phyloP scores from a whole-genome alignment of 2,888 invertebrate species.

The Chalcis sispes region DNA sequence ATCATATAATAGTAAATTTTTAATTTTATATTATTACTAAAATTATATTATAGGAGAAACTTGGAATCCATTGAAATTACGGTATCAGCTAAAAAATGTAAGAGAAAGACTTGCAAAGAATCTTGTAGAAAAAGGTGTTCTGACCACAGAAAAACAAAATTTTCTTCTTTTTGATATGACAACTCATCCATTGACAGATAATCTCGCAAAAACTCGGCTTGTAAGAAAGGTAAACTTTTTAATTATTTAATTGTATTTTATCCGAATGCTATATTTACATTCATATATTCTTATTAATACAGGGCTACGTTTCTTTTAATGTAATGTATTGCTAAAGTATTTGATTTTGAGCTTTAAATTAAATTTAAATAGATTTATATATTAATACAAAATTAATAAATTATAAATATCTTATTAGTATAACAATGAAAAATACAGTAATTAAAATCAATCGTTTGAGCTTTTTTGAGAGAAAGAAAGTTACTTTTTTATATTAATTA shows the following conservation, averaged over 20 bases:
- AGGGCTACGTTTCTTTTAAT: constrained; percentile 9
- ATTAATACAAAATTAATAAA: too few species aligned
- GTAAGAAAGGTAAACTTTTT: constrained; percentile 89
- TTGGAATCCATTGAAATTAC: constrained; percentile 99
- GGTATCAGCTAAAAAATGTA: constrained; percentile 99
- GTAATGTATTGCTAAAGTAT: not conserved
- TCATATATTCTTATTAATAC: constrained; percentile 22
- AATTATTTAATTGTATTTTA: not conserved
- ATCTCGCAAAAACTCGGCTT: constrained; percentile 94
- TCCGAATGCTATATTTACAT: constrained; percentile 1
- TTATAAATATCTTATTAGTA: too few species aligned
- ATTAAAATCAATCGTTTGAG: too few species aligned
- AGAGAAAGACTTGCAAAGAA: constrained; percentile 99
- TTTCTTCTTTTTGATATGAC: constrained; percentile 99
- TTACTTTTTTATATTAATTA: too few species aligned
- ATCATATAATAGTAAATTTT: not conserved
- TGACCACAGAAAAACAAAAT: constrained; percentile 99
- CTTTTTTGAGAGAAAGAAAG: too few species aligned
- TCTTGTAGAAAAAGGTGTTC: constrained; percentile 98
- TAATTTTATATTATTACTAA: constrained; percentile 27
- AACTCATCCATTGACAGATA: constrained; percentile 98
- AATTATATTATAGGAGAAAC: constrained; percentile 88
- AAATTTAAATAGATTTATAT: not conserved
- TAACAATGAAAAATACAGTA: too few species aligned
- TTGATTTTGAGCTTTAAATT: constrained; percentile 1